Evolutionary conservation across 1,140 invertebrate species (phyloP).

Genomic region (Halictus rubicundus): DNA sequence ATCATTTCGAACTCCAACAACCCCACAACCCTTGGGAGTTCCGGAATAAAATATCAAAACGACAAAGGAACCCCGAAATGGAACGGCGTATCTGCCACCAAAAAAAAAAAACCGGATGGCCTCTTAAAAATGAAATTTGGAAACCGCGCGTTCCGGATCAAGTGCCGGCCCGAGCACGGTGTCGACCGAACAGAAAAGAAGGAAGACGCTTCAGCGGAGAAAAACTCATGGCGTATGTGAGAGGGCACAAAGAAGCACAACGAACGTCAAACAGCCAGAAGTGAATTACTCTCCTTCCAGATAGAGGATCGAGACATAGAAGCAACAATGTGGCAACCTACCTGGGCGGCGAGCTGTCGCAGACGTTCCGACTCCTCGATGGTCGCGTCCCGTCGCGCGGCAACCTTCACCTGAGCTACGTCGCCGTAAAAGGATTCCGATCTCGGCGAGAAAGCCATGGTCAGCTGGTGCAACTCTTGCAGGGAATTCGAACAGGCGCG

Average conservation of each 20-base stretch:
- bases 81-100: too few species aligned
- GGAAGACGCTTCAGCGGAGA: conserved; percentile 10
- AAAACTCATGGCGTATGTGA: conserved; percentile 31
- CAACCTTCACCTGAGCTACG: conserved; percentile 94
- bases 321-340: conserved; percentile 64
- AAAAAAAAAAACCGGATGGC: too few species aligned
- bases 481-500: conserved; percentile 91
- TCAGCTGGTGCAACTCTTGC: conserved; percentile 91
- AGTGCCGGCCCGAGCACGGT: too few species aligned
- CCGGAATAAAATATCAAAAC: too few species aligned
- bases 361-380: conserved; percentile 90
- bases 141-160: too few species aligned
- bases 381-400: conserved; percentile 91
- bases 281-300: conserved; percentile 14
- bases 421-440: conserved; percentile 97
- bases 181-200: neutral
- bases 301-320: neutral
- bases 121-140: too few species aligned
- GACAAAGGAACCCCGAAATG: too few species aligned
- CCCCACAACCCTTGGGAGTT: too few species aligned
- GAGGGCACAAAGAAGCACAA: conserved; percentile 60
- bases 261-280: conserved; percentile 56
- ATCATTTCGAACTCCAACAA: too few species aligned
- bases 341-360: conserved; percentile 92
- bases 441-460: conserved; percentile 91